phyloP scores from a whole-genome alignment of 2,113 vertebrate species.

The Amia ocellicauda region DNA sequence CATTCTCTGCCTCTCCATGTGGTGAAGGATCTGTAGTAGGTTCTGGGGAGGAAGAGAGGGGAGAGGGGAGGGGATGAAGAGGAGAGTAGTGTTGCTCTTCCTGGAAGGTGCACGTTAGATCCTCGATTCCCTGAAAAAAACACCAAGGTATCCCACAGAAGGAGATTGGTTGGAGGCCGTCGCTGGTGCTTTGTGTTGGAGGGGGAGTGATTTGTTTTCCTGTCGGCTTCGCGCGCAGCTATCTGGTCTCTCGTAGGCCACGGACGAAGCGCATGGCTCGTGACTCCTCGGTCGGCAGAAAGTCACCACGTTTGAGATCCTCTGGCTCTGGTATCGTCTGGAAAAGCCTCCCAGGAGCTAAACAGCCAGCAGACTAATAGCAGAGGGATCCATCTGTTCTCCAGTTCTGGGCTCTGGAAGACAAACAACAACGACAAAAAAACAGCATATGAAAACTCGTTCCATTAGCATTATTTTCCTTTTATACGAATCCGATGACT shows the following conservation, averaged over 20 bases:
- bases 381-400: constrained; percentile 46
- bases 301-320: constrained; percentile 30
- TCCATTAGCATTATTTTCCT: too few relatives aligned
- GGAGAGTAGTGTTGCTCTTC: too few relatives aligned
- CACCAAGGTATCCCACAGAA: too few relatives aligned
- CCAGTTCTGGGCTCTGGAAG: constrained; percentile 49
- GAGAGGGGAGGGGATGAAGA: too few relatives aligned
- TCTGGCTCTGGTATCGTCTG: constrained; percentile 49
- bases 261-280: constrained; percentile 46
- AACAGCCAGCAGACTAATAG: constrained; percentile 26
- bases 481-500: too few relatives aligned
- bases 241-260: constrained; percentile 33
- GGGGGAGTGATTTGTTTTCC: too few relatives aligned
- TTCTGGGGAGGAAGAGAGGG: too few relatives aligned
- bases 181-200: too few relatives aligned
- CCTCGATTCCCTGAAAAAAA: too few relatives aligned
- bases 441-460: constrained; percentile 29
- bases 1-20: constrained; percentile 54
- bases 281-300: constrained; percentile 48
- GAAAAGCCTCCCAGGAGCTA: constrained; percentile 49
- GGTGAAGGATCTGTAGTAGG: constrained; percentile 19
- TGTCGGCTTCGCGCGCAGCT: constrained; percentile 14
- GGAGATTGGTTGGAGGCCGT: too few relatives aligned
- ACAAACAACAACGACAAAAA: constrained; percentile 45
- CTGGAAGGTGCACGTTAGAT: too few relatives aligned